Conservation (phyloP, 2,113 vertebrate species). For the Laticauda colubrina region DNA sequence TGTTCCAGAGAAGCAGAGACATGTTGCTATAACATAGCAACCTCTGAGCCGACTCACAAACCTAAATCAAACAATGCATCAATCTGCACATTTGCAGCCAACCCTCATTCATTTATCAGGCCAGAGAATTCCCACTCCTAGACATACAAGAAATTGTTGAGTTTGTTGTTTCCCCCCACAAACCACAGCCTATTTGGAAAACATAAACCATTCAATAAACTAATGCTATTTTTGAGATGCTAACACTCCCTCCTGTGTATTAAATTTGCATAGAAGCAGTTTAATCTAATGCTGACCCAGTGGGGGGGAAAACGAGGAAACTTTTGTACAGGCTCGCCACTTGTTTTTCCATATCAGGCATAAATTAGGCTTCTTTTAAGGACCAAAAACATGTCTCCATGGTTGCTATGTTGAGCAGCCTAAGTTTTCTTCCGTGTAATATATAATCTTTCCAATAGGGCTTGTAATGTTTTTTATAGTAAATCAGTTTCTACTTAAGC, state of each 20-base stretch:
- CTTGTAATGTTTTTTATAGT: background rate
- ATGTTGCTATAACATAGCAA: constrained; percentile 54
- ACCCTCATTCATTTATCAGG: background rate
- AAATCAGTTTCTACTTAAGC: background rate
- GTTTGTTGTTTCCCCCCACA: background rate
- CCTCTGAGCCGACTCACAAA: background rate
- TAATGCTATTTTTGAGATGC: background rate
- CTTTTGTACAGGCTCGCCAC: background rate
- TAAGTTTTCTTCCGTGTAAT: background rate
- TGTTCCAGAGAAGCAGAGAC: constrained; percentile 51
- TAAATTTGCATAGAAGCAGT: background rate
- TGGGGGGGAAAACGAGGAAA: background rate
- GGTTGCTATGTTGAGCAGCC: background rate
- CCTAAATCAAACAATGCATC: constrained; percentile 3
- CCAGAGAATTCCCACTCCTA: background rate
- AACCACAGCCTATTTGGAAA: background rate
- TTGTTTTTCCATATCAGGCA: background rate
- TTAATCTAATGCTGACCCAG: background rate
- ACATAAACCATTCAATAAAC: background rate
- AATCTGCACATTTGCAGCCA: background rate
- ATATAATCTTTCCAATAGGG: background rate
- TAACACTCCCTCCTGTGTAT: background rate
- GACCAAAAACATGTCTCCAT: background rate
- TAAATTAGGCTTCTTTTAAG: constrained; percentile 3
- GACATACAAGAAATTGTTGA: background rate